Percentiles rank a stretch among this genome's conserved stretches.
These are phyloP conservation scores for Phortica variegata DNA, from an alignment of 1,140 invertebrate species.

Conservation along the genomic window DNA sequence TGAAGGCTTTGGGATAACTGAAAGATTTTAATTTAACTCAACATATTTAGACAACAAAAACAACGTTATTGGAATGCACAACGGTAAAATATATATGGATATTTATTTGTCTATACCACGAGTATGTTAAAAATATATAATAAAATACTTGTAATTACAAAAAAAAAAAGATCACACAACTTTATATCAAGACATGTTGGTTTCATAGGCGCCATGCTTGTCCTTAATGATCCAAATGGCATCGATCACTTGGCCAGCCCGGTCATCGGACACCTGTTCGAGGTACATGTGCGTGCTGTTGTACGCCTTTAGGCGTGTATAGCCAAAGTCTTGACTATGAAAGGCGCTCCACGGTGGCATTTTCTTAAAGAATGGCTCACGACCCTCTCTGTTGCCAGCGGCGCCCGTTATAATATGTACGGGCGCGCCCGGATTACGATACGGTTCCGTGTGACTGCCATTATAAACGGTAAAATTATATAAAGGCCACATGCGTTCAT, in stretches of 20 bases:
- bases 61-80: slow-evolving; percentile 4
- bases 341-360: slow-evolving; percentile 51
- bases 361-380: slow-evolving; percentile 55
- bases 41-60: not conserved
- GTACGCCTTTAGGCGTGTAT: slow-evolving; percentile 76
- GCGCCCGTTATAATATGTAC: slow-evolving; percentile 93
- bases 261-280: slow-evolving; percentile 88
- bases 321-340: slow-evolving; percentile 78
- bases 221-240: slow-evolving; percentile 75
- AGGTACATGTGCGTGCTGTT: slow-evolving; percentile 88
- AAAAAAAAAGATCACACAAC: slow-evolving; percentile 72
- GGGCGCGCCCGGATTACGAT: slow-evolving; percentile 82
- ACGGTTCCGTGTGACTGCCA: slow-evolving; percentile 75
- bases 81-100: not conserved
- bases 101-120: not conserved
- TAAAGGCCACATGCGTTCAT: slow-evolving; percentile 91
- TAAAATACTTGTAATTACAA: slow-evolving; percentile 18
- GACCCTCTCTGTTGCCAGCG: slow-evolving; percentile 75
- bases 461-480: slow-evolving; percentile 86
- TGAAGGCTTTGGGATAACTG: not conserved
- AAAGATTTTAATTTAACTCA: not conserved
- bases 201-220: slow-evolving; percentile 55
- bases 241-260: slow-evolving; percentile 73
- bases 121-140: slow-evolving; percentile 58
- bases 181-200: too few relatives aligned